phyloP scores from a whole-genome alignment of 2,113 vertebrate genomes.

The Guaruba guarouba region DNA sequence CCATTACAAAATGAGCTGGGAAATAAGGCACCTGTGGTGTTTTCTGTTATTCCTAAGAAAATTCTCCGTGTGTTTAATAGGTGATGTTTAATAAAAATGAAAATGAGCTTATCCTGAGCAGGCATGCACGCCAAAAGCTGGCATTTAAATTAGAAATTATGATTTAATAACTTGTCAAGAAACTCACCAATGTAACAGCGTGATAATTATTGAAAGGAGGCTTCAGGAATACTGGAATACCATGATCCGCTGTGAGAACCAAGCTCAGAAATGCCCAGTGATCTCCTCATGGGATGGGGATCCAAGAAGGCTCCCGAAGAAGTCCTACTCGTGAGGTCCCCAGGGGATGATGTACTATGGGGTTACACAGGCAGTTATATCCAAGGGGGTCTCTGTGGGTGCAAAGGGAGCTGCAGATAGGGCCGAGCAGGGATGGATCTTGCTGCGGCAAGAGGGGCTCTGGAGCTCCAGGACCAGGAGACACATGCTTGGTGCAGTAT shows the following conservation, averaged over 20 bases:
- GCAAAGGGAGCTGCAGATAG: accelerated
- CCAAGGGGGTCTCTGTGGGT: too few relatives aligned
- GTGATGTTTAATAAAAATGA: slow-evolving; percentile 71
- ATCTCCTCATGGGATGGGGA: not conserved
- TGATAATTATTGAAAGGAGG: slow-evolving; percentile 58
- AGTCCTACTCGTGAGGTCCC: not conserved
- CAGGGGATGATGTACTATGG: accelerated
- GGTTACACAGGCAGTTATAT: accelerated
- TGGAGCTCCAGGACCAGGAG: not conserved
- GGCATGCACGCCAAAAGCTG: slow-evolving; percentile 60
- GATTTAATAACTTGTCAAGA: slow-evolving; percentile 69
- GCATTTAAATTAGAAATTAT: slow-evolving; percentile 74
- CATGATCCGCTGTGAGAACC: not conserved
- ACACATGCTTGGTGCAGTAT: accelerated
- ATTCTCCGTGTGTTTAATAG: slow-evolving; percentile 61
- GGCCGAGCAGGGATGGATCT: not conserved
- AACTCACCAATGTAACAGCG: slow-evolving; percentile 50
- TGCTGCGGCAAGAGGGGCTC: not conserved
- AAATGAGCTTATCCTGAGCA: slow-evolving; percentile 69
- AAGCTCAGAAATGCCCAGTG: not conserved
- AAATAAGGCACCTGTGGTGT: slow-evolving; percentile 50
- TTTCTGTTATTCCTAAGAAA: slow-evolving; percentile 39
- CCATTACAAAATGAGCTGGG: not conserved
- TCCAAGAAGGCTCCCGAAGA: not conserved
- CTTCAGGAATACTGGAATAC: not conserved